These are phyloP conservation scores for Zootermopsis nevadensis DNA, from an alignment of 2,888 invertebrate species.

Conservation along the genomic window DNA sequence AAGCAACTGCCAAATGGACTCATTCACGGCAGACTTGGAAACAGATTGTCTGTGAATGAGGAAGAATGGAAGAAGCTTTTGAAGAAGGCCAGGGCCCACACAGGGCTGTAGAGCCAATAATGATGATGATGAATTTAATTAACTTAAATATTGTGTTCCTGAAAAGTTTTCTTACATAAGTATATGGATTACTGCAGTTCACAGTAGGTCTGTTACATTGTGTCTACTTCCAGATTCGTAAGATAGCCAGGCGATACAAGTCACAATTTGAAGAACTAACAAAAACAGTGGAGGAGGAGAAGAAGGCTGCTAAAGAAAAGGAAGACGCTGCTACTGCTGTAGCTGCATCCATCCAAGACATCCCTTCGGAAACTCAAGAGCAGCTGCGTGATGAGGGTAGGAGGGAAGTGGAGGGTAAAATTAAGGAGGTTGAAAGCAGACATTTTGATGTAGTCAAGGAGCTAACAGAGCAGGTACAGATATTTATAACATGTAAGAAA, in stretches of 20 bases:
- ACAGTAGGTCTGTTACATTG: not conserved
- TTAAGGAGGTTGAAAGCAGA: slow-evolving; percentile 62
- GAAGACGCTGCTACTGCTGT: slow-evolving; percentile 61
- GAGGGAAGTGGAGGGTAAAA: slow-evolving; percentile 61
- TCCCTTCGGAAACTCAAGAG: slow-evolving; percentile 62
- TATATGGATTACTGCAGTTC: no score
- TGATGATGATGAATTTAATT: no score
- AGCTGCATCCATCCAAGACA: slow-evolving; percentile 57
- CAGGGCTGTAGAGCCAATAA: no score
- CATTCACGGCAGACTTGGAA: no score
- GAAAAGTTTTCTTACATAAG: no score
- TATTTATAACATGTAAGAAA: no score
- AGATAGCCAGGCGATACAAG: slow-evolving; percentile 94
- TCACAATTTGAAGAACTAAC: slow-evolving; percentile 82
- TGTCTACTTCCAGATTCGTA: slow-evolving; percentile 73
- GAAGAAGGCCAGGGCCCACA: no score
- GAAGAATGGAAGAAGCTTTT: no score
- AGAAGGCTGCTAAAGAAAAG: slow-evolving; percentile 68
- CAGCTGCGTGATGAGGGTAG: slow-evolving; percentile 65
- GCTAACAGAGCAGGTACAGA: slow-evolving; percentile 62
- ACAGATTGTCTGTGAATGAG: no score
- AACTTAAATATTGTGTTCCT: no score
- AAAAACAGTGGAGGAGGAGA: slow-evolving; percentile 74
- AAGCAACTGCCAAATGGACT: no score
- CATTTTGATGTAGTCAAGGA: slow-evolving; percentile 65